A percentile compares a stretch with the other conserved stretches of the same genome.
These are phyloP conservation scores for Leptopilina boulardi DNA, from an alignment of 1,140 invertebrate species.

Conservation along the genomic window DNA sequence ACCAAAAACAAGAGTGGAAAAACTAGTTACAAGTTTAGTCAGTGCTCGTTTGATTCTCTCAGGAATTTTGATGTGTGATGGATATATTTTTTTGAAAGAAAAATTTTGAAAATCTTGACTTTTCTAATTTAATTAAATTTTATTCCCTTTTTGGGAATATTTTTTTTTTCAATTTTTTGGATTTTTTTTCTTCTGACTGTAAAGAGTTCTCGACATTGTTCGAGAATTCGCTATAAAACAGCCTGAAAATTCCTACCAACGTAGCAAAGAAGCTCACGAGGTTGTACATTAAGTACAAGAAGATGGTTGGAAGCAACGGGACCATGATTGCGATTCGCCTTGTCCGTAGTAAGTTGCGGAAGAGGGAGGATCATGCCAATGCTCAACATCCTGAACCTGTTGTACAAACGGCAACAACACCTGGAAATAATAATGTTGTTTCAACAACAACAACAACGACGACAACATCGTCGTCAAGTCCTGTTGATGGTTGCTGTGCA, in stretches of 20 bases:
- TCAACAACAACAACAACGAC: constrained; percentile 55
- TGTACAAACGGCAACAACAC: constrained; percentile 78
- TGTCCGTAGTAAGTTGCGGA: constrained; percentile 90
- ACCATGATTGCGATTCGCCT: constrained; percentile 90
- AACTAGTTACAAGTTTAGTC: constrained; percentile 6
- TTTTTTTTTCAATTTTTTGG: neutral
- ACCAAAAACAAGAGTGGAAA: constrained; percentile 11
- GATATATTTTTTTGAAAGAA: neutral
- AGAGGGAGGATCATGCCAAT: constrained; percentile 85
- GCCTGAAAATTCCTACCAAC: constrained; percentile 64
- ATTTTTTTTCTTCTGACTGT: constrained; percentile 40
- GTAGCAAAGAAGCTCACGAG: constrained; percentile 64
- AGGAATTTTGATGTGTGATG: neutral
- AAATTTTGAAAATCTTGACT: neutral
- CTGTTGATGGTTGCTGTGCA: constrained; percentile 41
- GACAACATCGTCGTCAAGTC: constrained; percentile 38
- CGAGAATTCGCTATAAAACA: constrained; percentile 53
- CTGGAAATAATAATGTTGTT: constrained; percentile 40
- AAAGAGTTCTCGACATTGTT: constrained; percentile 54
- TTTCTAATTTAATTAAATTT: neutral
- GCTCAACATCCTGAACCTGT: constrained; percentile 79
- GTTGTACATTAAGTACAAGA: constrained; percentile 72
- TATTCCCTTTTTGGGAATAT: neutral
- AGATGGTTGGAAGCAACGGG: constrained; percentile 87
- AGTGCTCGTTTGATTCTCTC: constrained; percentile 37